These are phyloP conservation scores for Meiosimyza platycephala DNA, from an alignment of 2,888 invertebrate species.

Conservation along the genomic window DNA sequence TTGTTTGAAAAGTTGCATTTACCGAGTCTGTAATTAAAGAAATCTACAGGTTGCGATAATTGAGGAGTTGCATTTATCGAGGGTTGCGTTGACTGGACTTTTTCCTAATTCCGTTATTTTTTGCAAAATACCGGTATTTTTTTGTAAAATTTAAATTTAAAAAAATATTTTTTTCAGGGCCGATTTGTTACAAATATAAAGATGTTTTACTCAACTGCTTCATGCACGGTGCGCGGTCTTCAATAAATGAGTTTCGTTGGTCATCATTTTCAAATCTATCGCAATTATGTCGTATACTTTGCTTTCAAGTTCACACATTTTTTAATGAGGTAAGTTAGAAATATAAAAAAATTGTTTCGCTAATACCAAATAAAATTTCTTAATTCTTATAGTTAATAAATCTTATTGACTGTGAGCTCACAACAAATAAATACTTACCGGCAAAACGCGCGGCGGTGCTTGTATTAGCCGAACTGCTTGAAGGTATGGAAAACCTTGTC, in stretches of 20 bases:
- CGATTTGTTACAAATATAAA: conserved; percentile 63
- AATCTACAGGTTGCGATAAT: too few species aligned
- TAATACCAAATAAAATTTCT: not conserved
- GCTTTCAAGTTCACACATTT: conserved; percentile 64
- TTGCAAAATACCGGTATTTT: too few species aligned
- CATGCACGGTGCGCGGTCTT: conserved; percentile 58
- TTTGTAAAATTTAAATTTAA: not conserved
- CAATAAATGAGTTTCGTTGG: conserved; percentile 61
- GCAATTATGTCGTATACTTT: conserved; percentile 60
- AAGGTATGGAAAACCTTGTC: conserved; percentile 63
- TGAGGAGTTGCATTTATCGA: too few species aligned
- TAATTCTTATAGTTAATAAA: conserved; percentile 47
- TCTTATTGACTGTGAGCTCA: conserved; percentile 58
- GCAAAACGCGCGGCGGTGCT: conserved; percentile 63
- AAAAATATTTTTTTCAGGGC: conserved; percentile 50
- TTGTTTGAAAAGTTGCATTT: too few species aligned
- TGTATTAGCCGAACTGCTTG: conserved; percentile 61
- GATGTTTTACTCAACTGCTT: conserved; percentile 61
- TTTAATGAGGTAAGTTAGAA: conserved; percentile 60
- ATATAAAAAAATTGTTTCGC: too few species aligned
- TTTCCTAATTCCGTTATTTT: too few species aligned
- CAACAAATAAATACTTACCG: conserved; percentile 60
- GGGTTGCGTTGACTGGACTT: too few species aligned
- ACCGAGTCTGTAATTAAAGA: too few species aligned
- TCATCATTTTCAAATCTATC: conserved; percentile 65